Base-by-base conservation (phyloP, 1,140 invertebrate species). In the Drosophila setifemur region DNA sequence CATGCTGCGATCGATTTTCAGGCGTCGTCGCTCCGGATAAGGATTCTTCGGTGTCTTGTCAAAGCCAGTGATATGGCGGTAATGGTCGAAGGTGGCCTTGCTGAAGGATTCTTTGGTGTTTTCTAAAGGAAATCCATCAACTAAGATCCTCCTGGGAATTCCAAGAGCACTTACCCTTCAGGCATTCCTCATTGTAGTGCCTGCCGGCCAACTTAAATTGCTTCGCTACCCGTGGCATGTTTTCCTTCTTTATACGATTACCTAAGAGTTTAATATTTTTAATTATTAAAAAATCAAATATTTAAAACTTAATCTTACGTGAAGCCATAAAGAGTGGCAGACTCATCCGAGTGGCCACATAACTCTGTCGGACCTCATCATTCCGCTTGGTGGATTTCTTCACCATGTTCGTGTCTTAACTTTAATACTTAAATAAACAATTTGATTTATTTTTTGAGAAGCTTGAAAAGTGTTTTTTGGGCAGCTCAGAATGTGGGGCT, bases 311-410 rank as follows among this genome's bases (percentile, higher is more conserved):
- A 0, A n/a, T 31, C 75, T 61, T 61, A 86, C 81, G 82, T 6
- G 81, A 73, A 0, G 73, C 11, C 81, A 86, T 86, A 31, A 76
- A 86, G 0, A 86, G 75, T 4, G 81, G 81, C 14, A 86, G 33
- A 37, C 75, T 81, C 81, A 86, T 73, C 3, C 72, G 75, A 14
- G 75, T 81, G 16, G 81, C 52, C 35, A 87, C 72, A 31, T 86
- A 86, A 45, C 53, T 69, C 54, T 86, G 79, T 0, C 66, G 55
- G n/a, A 74, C 81, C 31, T 86, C 79, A 18, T 63, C 43, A 0
- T 48, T 18, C 0, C 64, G 26, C 37, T 71, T 85, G 3, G n/a
- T 16, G 8, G 58, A 19, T 18, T 53, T 60, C 7, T 44, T 39
- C 1, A 60, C 53, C 60, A 75, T 79, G 12, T 43, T 60, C 4